phyloP scores from a whole-genome alignment of 1,140 invertebrate genomes.

The Calephelis nemesis region DNA sequence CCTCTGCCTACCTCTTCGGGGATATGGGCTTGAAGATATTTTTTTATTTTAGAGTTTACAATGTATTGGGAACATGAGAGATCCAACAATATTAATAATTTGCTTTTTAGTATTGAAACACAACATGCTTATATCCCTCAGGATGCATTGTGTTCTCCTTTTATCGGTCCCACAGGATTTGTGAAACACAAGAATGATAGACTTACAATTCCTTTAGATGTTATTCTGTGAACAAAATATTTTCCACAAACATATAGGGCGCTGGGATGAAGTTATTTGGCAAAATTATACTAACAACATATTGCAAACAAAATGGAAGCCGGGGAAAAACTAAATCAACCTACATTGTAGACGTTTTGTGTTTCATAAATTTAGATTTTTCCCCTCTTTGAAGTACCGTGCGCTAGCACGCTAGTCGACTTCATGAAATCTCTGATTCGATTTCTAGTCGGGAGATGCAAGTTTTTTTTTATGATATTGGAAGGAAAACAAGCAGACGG shows the following conservation, averaged over 20 bases:
- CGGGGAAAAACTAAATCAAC: neutral
- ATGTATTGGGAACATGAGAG: neutral
- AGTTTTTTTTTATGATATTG: too few relatives aligned
- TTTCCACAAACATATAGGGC: neutral
- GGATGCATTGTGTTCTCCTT: neutral
- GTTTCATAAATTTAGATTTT: too few relatives aligned
- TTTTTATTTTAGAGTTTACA: too few relatives aligned
- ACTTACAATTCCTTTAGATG: slow-evolving; percentile 13
- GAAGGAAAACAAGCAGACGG: too few relatives aligned
- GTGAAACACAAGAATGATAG: slow-evolving; percentile 15
- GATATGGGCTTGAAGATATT: too few relatives aligned
- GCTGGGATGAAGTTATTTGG: slow-evolving; percentile 3
- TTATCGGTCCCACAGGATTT: neutral
- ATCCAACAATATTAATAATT: neutral
- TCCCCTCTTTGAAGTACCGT: too few relatives aligned
- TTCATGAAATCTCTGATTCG: too few relatives aligned
- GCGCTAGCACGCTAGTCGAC: too few relatives aligned
- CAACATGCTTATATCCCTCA: slow-evolving; percentile 1
- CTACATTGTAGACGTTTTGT: too few relatives aligned
- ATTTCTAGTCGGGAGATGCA: too few relatives aligned
- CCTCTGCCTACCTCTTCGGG: too few relatives aligned
- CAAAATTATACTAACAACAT: slow-evolving; percentile 13
- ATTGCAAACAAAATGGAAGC: slow-evolving; percentile 9
- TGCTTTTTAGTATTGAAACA: slow-evolving; percentile 1
- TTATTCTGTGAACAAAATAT: slow-evolving; percentile 18